Conservation (phyloP, 2,888 invertebrate species). For the Calliscelio sp. region DNA sequence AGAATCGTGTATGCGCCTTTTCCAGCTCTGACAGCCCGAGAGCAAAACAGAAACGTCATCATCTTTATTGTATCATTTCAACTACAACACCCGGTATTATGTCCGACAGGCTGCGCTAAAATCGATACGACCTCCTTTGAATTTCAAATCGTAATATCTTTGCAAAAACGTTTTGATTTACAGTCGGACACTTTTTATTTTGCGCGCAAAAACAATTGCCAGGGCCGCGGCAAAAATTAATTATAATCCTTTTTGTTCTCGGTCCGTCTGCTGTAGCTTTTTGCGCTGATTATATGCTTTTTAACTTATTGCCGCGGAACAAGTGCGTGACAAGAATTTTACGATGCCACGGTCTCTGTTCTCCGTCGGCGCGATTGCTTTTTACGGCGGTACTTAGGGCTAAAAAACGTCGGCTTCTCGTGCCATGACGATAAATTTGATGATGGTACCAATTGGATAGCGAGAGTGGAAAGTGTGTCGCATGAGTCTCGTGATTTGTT, state of each 20-base stretch:
- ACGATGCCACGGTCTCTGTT: conserved; percentile 11
- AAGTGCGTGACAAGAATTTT: conserved; percentile 24
- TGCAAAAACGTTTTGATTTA: conserved; percentile 58
- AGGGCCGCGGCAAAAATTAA: conserved; percentile 20
- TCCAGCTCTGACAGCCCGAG: not conserved
- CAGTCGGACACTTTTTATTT: conserved; percentile 23
- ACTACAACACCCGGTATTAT: conserved; percentile 36
- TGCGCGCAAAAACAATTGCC: conserved; percentile 9
- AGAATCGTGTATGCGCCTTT: too few relatives aligned
- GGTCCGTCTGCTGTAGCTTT: not conserved
- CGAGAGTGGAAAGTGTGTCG: conserved; percentile 40
- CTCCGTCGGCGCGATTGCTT: conserved; percentile 21
- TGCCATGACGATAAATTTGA: conserved; percentile 25
- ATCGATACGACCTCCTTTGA: conserved; percentile 64
- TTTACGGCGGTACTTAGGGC: too few relatives aligned
- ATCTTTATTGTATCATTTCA: not conserved
- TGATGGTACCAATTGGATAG: not conserved
- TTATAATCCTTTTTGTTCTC: conserved; percentile 19
- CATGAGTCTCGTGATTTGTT: conserved; percentile 17
- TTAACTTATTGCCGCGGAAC: conserved; percentile 19
- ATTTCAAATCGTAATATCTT: conserved; percentile 55
- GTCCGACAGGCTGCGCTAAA: conserved; percentile 46
- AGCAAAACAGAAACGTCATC: not conserved
- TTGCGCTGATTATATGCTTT: conserved; percentile 34
- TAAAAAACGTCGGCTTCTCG: too few relatives aligned